Percentiles rank a stretch among this genome's conserved stretches.
phyloP scores from a whole-genome alignment of 2,888 invertebrate species.

The Odontocerum albicorne region DNA sequence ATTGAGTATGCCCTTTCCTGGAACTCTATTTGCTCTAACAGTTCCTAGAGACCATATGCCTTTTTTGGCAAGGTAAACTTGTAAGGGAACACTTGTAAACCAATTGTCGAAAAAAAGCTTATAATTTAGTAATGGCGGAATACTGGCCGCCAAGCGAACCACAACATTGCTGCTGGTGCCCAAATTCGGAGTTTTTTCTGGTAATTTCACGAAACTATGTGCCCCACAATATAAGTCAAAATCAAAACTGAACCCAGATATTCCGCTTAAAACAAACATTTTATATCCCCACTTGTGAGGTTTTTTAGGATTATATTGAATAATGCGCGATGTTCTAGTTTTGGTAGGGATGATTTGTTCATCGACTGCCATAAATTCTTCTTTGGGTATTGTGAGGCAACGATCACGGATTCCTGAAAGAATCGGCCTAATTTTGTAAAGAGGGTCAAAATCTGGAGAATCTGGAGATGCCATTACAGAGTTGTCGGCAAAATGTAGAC shows the following conservation, averaged over 20 bases:
- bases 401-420: slow-evolving; percentile 11
- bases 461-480: slow-evolving; percentile 6
- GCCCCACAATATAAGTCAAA: slow-evolving; percentile 19
- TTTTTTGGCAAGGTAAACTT: slow-evolving; percentile 3
- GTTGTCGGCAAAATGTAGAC: no score
- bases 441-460: slow-evolving; percentile 14
- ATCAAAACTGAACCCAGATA: slow-evolving; percentile 41
- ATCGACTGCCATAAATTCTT: slow-evolving; percentile 37
- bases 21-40: slow-evolving; percentile 4
- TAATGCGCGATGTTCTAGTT: slow-evolving; percentile 33
- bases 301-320: slow-evolving; percentile 43
- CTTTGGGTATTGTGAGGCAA: slow-evolving; percentile 9
- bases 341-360: slow-evolving; percentile 44
- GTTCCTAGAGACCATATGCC: slow-evolving; percentile 5
- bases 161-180: slow-evolving; percentile 6
- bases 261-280: slow-evolving; percentile 43
- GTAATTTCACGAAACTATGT: slow-evolving; percentile 5
- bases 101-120: slow-evolving; percentile 6
- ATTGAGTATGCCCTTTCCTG: slow-evolving; percentile 1
- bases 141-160: slow-evolving; percentile 2
- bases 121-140: background rate
- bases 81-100: background rate
- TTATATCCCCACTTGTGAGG: slow-evolving; percentile 43
- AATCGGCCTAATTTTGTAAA: slow-evolving; percentile 11
- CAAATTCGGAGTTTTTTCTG: slow-evolving; percentile 5